A percentile compares a stretch with the other conserved stretches of the same genome.
Evolutionary conservation across 2,113 vertebrate species (phyloP).

Genomic region (Passerina amoena): DNA sequence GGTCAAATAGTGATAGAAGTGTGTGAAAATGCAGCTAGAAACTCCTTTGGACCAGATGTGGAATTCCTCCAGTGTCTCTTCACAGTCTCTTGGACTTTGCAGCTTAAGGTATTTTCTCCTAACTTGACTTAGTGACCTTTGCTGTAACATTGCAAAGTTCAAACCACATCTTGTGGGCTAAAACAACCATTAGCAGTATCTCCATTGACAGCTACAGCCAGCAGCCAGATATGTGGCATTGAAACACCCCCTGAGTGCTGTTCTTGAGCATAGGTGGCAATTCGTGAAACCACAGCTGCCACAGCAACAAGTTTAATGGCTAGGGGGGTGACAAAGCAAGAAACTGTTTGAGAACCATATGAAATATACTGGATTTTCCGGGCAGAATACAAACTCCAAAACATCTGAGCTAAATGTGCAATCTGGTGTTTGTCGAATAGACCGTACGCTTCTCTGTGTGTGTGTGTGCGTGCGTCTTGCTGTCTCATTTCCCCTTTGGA

Average conservation of each 20-base stretch:
- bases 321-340: not conserved
- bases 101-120: not conserved
- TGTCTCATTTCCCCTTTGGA: not conserved
- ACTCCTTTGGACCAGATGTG: not conserved
- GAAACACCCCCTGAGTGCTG: not conserved
- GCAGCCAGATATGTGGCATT: not conserved
- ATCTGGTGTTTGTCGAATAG: not conserved
- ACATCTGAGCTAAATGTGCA: not conserved
- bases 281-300: not conserved
- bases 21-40: not conserved
- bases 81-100: not conserved
- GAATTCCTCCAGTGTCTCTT: not conserved
- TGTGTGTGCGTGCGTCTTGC: not conserved
- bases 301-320: not conserved
- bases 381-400: not conserved
- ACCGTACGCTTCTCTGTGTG: fast-evolving
- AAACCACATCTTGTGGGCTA: not conserved
- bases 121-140: not conserved
- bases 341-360: not conserved
- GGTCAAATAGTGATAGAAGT: not conserved
- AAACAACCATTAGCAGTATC: not conserved
- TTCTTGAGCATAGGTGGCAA: not conserved
- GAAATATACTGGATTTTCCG: not conserved
- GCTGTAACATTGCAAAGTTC: not conserved
- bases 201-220: not conserved